Conservation (phyloP, 2,797 vertebrate species). For the Cyprinodon diabolis region DNA sequence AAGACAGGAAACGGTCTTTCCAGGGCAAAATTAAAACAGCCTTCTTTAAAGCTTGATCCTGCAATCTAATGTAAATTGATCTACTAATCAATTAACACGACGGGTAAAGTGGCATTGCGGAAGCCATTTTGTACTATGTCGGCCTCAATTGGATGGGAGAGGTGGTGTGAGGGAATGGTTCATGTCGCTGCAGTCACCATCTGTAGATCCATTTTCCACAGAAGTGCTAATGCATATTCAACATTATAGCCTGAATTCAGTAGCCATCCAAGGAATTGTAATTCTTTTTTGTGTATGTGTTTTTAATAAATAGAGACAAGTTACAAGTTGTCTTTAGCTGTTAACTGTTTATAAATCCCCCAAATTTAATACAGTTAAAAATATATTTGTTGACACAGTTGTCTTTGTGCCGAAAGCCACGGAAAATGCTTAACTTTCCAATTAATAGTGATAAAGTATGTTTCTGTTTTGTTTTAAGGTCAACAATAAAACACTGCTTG, state of each 20-base stretch:
- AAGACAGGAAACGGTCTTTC: too few species aligned
- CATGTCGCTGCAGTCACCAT: conserved; percentile 14
- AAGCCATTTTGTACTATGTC: too few species aligned
- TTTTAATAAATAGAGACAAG: neutral
- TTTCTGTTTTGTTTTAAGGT: conserved; percentile 27
- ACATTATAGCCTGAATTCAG: conserved; percentile 45
- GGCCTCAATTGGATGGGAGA: too few species aligned
- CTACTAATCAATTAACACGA: too few species aligned
- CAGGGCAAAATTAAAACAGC: too few species aligned
- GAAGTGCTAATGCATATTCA: conserved; percentile 51
- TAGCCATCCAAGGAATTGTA: conserved; percentile 58
- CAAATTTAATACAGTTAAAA: conserved; percentile 37
- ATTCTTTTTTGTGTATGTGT: conserved; percentile 4
- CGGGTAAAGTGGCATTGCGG: too few species aligned
- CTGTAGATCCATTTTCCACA: conserved; percentile 65
- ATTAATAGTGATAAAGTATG: conserved; percentile 20
- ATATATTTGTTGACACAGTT: conserved; percentile 52
- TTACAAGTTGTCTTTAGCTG: conserved; percentile 36
- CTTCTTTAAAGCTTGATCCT: too few species aligned
- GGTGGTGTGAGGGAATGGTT: too few species aligned
- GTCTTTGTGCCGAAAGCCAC: conserved; percentile 35
- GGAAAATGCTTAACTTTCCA: conserved; percentile 40
- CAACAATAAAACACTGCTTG: conserved; percentile 6
- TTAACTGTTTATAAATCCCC: conserved; percentile 50
- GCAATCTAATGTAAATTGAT: too few species aligned